A percentile compares a stretch with the other conserved stretches of the same genome.
Evolutionary conservation across 2,113 vertebrate species (phyloP).

Genomic region (Prolemur simus): DNA sequence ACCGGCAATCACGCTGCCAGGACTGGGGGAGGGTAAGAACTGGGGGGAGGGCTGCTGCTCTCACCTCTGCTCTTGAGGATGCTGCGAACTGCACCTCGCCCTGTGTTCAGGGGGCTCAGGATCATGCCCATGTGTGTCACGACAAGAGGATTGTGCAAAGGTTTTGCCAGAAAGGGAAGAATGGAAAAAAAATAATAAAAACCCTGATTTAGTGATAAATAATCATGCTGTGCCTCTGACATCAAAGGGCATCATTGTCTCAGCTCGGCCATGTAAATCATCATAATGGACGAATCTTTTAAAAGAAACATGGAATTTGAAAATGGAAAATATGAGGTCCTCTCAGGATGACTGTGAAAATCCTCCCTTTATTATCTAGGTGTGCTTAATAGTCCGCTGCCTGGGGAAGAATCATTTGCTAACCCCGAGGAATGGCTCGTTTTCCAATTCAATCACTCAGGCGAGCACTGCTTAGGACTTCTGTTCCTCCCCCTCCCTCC

Average conservation of each 20-base stretch:
- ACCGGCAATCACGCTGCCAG: fast-evolving
- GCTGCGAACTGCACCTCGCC: fast-evolving
- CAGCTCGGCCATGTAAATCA: conserved; percentile 78
- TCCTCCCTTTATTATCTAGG: conserved; percentile 85
- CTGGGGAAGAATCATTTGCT: conserved; percentile 84
- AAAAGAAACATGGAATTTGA: conserved; percentile 84
- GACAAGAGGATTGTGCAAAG: conserved; percentile 67
- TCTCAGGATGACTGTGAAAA: conserved; percentile 81
- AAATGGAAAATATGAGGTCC: conserved; percentile 82
- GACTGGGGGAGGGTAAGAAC: not conserved
- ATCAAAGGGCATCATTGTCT: conserved; percentile 82
- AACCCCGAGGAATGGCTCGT: conserved; percentile 80
- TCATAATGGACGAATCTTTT: conserved; percentile 82
- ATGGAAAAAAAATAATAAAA: not conserved
- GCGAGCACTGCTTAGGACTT: conserved; percentile 66
- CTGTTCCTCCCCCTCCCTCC: not conserved
- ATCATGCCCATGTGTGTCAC: not conserved
- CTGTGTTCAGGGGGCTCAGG: not conserved
- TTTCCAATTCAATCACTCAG: conserved; percentile 80
- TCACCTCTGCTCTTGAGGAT: not conserved
- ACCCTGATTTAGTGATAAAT: conserved; percentile 82
- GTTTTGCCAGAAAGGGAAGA: conserved; percentile 58
- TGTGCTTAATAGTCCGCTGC: conserved; percentile 82
- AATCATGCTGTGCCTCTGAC: conserved; percentile 75
- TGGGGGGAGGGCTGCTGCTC: not conserved